phyloP scores from a whole-genome alignment of 1,140 invertebrate genomes.

The Trichonephila clavata region DNA sequence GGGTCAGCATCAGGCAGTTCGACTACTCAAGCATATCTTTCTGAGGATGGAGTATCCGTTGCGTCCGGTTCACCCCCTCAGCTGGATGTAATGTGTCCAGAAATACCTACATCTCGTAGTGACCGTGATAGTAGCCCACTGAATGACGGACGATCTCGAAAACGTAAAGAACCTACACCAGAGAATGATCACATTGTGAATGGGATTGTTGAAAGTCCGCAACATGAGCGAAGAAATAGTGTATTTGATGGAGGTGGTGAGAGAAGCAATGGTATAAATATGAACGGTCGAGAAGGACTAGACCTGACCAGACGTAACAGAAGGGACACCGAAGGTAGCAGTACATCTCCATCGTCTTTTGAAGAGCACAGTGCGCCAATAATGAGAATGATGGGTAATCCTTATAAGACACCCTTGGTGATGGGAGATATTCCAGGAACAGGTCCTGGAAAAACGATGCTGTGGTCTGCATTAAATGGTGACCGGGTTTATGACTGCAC shows the following conservation, averaged over 20 bases:
- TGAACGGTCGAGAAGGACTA: constrained; percentile 42
- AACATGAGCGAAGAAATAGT: constrained; percentile 64
- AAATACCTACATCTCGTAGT: constrained; percentile 15
- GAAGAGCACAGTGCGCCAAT: constrained; percentile 31
- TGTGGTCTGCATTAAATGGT: constrained; percentile 40
- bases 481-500: constrained; percentile 61
- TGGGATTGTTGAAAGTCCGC: constrained; percentile 60
- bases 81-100: constrained; percentile 50
- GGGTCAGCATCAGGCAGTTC: constrained; percentile 53
- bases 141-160: not conserved
- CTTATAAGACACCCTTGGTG: constrained; percentile 56
- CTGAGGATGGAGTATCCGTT: constrained; percentile 39
- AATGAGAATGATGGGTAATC: not conserved
- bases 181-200: constrained; percentile 46
- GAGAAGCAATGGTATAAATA: not conserved
- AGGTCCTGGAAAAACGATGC: constrained; percentile 67
- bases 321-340: constrained; percentile 39
- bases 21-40: constrained; percentile 28
- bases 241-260: constrained; percentile 69
- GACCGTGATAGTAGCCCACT: constrained; percentile 48
- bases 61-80: constrained; percentile 50
- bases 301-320: constrained; percentile 63
- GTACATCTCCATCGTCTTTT: constrained; percentile 32
- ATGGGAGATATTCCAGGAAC: constrained; percentile 69
- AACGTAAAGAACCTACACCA: not conserved